Percentiles rank a stretch among this genome's conserved stretches.
Evolutionary conservation across 2,888 invertebrate genomes (phyloP).

Genomic region (Yponomeuta sedellus): DNA sequence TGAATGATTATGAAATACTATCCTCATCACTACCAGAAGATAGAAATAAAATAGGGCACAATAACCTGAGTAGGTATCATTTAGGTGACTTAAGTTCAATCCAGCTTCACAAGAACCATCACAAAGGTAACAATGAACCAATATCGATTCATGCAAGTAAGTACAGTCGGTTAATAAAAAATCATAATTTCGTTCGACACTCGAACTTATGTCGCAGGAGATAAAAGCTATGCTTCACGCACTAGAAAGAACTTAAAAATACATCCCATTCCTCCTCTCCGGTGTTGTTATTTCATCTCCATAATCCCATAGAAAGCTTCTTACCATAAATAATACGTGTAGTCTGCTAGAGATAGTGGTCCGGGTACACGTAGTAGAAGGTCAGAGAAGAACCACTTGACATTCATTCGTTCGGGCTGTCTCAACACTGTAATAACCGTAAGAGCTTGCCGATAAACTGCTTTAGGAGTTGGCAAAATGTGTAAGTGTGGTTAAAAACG

Average conservation of each 20-base stretch:
- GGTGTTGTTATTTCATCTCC: conserved; percentile 66
- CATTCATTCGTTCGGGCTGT: neutral
- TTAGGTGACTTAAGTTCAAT: neutral
- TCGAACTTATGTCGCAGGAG: neutral
- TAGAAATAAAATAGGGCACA: no score
- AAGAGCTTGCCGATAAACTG: no score
- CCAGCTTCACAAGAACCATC: neutral
- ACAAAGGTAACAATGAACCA: neutral
- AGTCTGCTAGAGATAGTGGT: conserved; percentile 65
- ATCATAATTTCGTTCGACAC: neutral
- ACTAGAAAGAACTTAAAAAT: neutral
- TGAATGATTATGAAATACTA: no score
- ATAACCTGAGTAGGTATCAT: neutral
- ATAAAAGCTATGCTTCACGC: neutral
- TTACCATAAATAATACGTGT: conserved; percentile 76
- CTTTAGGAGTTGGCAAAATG: no score
- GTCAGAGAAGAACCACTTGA: neutral
- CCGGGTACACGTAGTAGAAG: conserved; percentile 24
- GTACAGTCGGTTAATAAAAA: neutral
- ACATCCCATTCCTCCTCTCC: neutral
- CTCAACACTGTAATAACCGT: no score
- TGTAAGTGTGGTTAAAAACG: no score
- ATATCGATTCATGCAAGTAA: neutral
- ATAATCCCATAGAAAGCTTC: conserved; percentile 72
- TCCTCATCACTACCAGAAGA: no score